Percentiles rank a stretch among this genome's conserved stretches.
Evolutionary conservation across 2,888 invertebrate genomes (phyloP).

Genomic region (Tridacna crocea): DNA sequence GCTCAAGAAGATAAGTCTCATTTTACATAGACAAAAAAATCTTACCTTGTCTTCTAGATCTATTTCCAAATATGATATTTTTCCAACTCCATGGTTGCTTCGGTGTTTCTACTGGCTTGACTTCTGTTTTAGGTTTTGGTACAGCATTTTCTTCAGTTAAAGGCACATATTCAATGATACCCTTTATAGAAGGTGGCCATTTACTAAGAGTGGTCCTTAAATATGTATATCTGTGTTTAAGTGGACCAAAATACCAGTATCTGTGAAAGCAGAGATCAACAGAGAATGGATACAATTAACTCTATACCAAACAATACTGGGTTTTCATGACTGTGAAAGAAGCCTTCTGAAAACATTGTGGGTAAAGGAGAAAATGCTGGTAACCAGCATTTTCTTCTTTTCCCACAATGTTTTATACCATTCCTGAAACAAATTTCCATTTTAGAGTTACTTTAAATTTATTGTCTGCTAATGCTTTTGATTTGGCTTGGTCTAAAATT

Average conservation of each 20-base stretch:
- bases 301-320: no score
- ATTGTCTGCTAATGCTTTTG: no score
- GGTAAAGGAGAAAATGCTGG: no score
- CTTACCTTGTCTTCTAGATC: background rate
- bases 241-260: conserved; percentile 94
- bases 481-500: no score
- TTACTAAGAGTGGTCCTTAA: conserved; percentile 86
- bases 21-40: no score
- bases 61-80: conserved; percentile 36
- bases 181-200: conserved; percentile 86
- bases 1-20: no score
- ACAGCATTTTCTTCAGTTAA: conserved; percentile 70
- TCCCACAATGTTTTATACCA: no score
- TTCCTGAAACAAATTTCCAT: no score
- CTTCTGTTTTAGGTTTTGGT: conserved; percentile 34
- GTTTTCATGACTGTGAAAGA: no score
- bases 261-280: conserved; percentile 64
- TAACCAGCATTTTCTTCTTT: no score
- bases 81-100: conserved; percentile 54
- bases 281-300: background rate
- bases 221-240: conserved; percentile 91
- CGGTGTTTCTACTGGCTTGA: conserved; percentile 30
- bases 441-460: no score
- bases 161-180: conserved; percentile 89
- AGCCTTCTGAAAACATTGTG: no score